Percentiles rank a stretch among this genome's conserved stretches.
These are phyloP conservation scores for Busseola fusca DNA, from an alignment of 2,888 invertebrate species.

Conservation along the genomic window DNA sequence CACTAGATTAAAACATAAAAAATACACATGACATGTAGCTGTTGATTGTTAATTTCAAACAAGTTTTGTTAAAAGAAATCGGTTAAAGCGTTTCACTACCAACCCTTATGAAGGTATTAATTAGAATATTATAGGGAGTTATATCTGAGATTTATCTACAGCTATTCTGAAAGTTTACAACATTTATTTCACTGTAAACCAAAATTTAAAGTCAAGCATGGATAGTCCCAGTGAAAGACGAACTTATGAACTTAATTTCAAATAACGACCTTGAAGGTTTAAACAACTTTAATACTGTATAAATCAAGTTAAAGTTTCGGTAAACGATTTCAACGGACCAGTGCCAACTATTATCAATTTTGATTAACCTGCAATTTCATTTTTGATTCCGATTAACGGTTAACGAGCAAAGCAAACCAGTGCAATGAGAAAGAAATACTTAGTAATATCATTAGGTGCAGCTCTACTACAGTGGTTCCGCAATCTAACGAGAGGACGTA, in stretches of 20 bases:
- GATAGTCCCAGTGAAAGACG: conserved; percentile 51
- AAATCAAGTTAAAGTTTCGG: conserved; percentile 57
- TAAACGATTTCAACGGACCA: conserved; percentile 48
- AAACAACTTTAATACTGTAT: conserved; percentile 55
- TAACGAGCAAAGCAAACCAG: conserved; percentile 52
- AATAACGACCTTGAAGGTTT: conserved; percentile 61
- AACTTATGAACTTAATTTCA: conserved; percentile 60
- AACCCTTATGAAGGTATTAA: conserved; percentile 1
- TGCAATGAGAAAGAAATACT: conserved; percentile 65
- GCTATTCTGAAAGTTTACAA: conserved; percentile 29
- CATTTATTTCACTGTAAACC: conserved; percentile 52
- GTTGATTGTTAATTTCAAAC: not conserved
- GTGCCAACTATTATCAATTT: conserved; percentile 39
- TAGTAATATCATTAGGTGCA: conserved; percentile 66
- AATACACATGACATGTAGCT: not conserved
- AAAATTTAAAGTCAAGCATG: conserved; percentile 50
- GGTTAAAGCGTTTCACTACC: not conserved
- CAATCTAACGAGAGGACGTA: conserved; percentile 65
- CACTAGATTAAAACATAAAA: too few relatives aligned
- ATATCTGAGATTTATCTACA: conserved; percentile 18
- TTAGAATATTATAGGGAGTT: conserved; percentile 1
- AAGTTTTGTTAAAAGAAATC: not conserved
- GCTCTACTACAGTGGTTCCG: conserved; percentile 58
- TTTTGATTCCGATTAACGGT: conserved; percentile 46
- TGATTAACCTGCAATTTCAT: conserved; percentile 50